Percentiles rank a stretch among this genome's conserved stretches.
These are phyloP conservation scores for Camponotus pennsylvanicus DNA, from an alignment of 1,140 invertebrate genomes.

Conservation along the genomic window DNA sequence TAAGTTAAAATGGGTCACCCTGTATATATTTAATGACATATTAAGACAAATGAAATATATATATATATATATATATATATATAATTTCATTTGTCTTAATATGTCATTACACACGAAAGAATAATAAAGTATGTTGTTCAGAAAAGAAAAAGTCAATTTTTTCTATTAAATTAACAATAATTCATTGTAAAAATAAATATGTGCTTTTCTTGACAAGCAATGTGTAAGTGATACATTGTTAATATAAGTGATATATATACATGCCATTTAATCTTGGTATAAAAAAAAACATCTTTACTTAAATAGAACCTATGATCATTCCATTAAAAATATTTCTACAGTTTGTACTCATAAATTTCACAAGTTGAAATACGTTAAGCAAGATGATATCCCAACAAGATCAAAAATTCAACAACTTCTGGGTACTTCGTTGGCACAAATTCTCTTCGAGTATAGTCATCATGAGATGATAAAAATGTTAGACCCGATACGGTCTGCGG, in stretches of 20 bases:
- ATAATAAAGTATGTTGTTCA: not conserved
- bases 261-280: not conserved
- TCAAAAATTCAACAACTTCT: constrained; percentile 62
- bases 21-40: too few species aligned
- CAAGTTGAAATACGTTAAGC: not conserved
- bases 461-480: constrained; percentile 66
- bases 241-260: not conserved
- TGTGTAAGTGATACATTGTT: constrained; percentile 17
- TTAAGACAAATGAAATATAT: too few species aligned
- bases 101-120: not conserved
- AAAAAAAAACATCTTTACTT: not conserved
- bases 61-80: too few species aligned
- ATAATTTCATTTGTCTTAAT: not conserved
- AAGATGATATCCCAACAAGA: constrained; percentile 57
- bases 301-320: not conserved
- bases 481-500: constrained; percentile 73
- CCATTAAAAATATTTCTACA: not conserved
- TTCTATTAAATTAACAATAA: not conserved
- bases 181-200: not conserved
- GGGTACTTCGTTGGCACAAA: constrained; percentile 65
- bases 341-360: constrained; percentile 23
- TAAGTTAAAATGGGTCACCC: too few species aligned
- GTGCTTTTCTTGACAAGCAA: not conserved
- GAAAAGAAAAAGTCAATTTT: not conserved
- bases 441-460: constrained; percentile 69